These are phyloP conservation scores for Ageneiosus marmoratus DNA, from an alignment of 2,113 vertebrate species.

Conservation along the genomic window DNA sequence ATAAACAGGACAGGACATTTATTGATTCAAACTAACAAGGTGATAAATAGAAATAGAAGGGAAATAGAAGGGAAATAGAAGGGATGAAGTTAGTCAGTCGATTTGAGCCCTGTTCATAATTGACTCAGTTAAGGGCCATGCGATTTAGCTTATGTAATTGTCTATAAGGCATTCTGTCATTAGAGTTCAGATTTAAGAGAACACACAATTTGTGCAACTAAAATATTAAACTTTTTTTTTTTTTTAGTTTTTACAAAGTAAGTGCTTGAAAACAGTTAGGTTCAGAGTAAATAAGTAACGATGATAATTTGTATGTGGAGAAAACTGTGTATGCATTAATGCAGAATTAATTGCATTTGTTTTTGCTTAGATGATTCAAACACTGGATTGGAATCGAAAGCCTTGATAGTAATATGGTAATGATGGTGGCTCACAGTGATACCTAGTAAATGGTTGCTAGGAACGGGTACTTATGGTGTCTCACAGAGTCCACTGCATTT, in stretches of 20 bases:
- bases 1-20: slow-evolving; percentile 16
- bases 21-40: background rate
- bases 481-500: slow-evolving; percentile 1
- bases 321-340: background rate
- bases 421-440: background rate
- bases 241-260: slow-evolving; percentile 57
- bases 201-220: slow-evolving; percentile 43
- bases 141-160: slow-evolving; percentile 19
- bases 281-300: slow-evolving; percentile 42
- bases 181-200: slow-evolving; percentile 1
- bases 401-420: slow-evolving; percentile 15
- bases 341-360: background rate
- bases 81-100: slow-evolving; percentile 15
- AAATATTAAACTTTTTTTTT: slow-evolving; percentile 32
- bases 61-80: too few species aligned
- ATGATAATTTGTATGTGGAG: background rate
- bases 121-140: slow-evolving; percentile 13
- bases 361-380: background rate
- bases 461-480: slow-evolving; percentile 26
- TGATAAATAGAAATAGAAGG: too few species aligned
- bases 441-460: background rate
- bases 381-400: slow-evolving; percentile 4
- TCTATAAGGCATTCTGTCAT: slow-evolving; percentile 34
- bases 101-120: slow-evolving; percentile 11
- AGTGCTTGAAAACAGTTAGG: slow-evolving; percentile 49